Evolutionary conservation across 1,140 invertebrate species (phyloP).

Genomic region (Neodiprion virginianus): DNA sequence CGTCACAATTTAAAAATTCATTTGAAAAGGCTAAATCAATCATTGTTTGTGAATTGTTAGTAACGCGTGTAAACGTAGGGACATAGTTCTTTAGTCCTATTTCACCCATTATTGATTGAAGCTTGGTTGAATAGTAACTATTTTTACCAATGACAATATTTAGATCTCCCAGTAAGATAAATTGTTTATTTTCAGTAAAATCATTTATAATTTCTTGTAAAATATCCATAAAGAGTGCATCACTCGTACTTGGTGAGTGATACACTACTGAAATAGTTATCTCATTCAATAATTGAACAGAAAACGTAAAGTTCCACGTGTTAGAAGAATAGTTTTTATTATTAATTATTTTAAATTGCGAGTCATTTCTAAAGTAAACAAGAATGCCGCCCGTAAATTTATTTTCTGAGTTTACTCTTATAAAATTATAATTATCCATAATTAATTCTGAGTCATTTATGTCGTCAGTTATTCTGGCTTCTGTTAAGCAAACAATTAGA

Average conservation of each 20-base stretch:
- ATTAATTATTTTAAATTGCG: too few species aligned
- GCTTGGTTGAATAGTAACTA: constrained; percentile 1
- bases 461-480: too few species aligned
- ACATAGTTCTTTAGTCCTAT: not conserved
- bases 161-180: not conserved
- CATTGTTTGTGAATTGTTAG: constrained; percentile 1
- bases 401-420: too few species aligned
- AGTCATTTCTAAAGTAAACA: too few species aligned
- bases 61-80: not conserved
- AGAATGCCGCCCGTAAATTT: too few species aligned
- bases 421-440: too few species aligned
- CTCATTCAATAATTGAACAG: too few species aligned
- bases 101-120: not conserved
- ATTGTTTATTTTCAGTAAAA: not conserved
- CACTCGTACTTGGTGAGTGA: too few species aligned
- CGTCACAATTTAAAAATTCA: not conserved
- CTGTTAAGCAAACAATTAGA: constrained; percentile 20
- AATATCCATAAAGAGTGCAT: constrained; percentile 5
- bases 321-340: too few species aligned
- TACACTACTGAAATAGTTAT: too few species aligned
- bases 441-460: too few species aligned
- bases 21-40: constrained; percentile 5
- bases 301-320: too few species aligned
- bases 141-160: not conserved
- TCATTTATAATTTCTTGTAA: constrained; percentile 8